Conservation (phyloP, 1,140 invertebrate species). For the Cylas formicarius region DNA sequence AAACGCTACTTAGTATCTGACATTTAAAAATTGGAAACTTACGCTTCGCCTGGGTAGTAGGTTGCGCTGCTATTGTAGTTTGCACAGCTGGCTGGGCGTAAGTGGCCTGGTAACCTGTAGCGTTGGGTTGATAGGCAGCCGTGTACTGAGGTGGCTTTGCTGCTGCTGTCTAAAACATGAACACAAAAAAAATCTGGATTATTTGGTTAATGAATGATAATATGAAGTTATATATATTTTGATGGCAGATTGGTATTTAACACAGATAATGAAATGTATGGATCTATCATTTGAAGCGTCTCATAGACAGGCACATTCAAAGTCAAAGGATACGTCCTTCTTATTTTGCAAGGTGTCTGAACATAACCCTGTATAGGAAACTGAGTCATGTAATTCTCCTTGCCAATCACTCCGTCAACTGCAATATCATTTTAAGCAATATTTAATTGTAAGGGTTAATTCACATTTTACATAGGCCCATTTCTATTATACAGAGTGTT, state of each 20-base stretch:
- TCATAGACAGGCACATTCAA: no score
- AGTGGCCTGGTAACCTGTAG: constrained; percentile 41
- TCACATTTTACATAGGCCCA: no score
- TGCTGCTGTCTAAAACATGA: constrained; percentile 34
- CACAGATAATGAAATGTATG: no score
- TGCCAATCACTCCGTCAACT: constrained; percentile 1
- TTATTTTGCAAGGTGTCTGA: constrained; percentile 23
- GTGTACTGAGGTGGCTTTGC: constrained; percentile 43
- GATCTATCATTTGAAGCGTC: no score
- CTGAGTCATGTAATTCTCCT: constrained; percentile 19
- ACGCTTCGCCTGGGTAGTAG: constrained; percentile 44
- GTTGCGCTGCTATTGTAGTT: constrained; percentile 41
- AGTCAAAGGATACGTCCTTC: constrained; percentile 3
- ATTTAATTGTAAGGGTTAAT: no score
- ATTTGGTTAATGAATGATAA: neutral
- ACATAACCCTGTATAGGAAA: constrained; percentile 13
- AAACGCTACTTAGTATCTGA: neutral
- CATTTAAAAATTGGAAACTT: constrained; percentile 22
- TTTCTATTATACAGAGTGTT: no score
- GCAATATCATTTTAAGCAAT: no score
- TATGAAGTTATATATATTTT: no score
- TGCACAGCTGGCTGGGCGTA: constrained; percentile 42
- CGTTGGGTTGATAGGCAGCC: constrained; percentile 40
- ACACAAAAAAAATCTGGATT: neutral
- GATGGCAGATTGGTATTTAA: no score